Conservation (phyloP, 2,113 vertebrate species). For the Chaenogobius annularis region DNA sequence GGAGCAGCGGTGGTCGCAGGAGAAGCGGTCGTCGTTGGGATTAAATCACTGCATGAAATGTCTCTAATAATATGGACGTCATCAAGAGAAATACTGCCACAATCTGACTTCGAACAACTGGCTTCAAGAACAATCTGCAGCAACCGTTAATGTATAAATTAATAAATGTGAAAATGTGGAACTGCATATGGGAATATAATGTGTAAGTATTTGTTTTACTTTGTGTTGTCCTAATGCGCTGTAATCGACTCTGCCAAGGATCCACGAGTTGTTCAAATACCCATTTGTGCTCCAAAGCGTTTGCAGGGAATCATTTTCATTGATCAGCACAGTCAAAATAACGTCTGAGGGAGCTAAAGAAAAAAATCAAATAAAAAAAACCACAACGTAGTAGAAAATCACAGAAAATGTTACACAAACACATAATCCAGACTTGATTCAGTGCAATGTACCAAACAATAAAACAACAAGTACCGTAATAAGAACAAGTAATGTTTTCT, state of each 20-base stretch:
- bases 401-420: neutral
- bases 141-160: neutral
- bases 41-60: constrained; percentile 46
- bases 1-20: constrained; percentile 57
- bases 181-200: neutral
- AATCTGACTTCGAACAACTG: rapidly evolving
- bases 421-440: neutral
- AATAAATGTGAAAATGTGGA: neutral
- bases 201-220: constrained; percentile 39
- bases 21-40: constrained; percentile 56
- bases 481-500: neutral
- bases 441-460: neutral
- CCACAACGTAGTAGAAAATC: neutral
- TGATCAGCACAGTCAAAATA: constrained; percentile 66
- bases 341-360: constrained; percentile 28
- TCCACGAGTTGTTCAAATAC: constrained; percentile 48
- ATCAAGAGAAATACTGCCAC: constrained; percentile 62
- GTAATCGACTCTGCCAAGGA: constrained; percentile 68
- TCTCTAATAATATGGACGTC: constrained; percentile 67
- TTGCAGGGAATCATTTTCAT: constrained; percentile 52
- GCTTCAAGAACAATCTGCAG: constrained; percentile 74
- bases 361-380: neutral
- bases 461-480: too few relatives aligned
- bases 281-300: constrained; percentile 59
- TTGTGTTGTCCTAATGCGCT: constrained; percentile 61